A percentile compares a stretch with the other conserved stretches of the same genome.
Conservation (phyloP, 2,888 invertebrate species). For the Crioceris asparagi region DNA sequence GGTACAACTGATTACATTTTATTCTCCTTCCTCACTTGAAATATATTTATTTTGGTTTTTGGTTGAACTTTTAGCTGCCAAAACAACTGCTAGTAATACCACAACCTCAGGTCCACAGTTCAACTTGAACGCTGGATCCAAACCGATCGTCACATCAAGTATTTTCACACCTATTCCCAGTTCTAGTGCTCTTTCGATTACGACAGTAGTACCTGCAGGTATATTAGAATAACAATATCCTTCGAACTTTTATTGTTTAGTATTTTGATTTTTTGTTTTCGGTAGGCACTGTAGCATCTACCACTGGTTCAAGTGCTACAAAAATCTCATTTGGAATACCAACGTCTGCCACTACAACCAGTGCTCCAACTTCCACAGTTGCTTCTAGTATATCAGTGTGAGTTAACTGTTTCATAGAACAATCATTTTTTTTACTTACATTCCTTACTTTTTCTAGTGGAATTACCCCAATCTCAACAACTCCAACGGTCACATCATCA, state of each 20-base stretch:
- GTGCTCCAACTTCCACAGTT: conserved; percentile 3
- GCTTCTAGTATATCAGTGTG: conserved; percentile 5
- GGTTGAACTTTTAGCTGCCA: too few species aligned
- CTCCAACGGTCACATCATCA: conserved; percentile 21
- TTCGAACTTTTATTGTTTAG: too few species aligned
- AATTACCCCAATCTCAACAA: conserved; percentile 16
- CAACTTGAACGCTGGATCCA: not conserved
- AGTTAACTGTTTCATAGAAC: not conserved
- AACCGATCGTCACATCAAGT: conserved; percentile 10
- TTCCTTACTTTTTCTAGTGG: too few species aligned
- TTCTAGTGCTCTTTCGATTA: not conserved
- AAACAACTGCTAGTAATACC: not conserved
- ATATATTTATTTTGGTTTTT: too few species aligned
- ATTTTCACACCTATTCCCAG: conserved; percentile 8
- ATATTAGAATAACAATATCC: too few species aligned
- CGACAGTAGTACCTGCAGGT: conserved; percentile 1
- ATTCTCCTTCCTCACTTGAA: too few species aligned
- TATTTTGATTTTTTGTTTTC: too few species aligned
- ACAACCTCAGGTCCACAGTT: not conserved
- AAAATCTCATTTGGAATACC: not conserved
- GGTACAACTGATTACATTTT: too few species aligned
- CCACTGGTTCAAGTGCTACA: conserved; percentile 1
- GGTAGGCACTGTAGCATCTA: conserved; percentile 9
- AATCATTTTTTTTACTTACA: conserved; percentile 6
- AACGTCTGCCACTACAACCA: conserved; percentile 1